A percentile compares a stretch with the other conserved stretches of the same genome.
Conservation (phyloP, 2,888 invertebrate species). For the Ophion costatus region DNA sequence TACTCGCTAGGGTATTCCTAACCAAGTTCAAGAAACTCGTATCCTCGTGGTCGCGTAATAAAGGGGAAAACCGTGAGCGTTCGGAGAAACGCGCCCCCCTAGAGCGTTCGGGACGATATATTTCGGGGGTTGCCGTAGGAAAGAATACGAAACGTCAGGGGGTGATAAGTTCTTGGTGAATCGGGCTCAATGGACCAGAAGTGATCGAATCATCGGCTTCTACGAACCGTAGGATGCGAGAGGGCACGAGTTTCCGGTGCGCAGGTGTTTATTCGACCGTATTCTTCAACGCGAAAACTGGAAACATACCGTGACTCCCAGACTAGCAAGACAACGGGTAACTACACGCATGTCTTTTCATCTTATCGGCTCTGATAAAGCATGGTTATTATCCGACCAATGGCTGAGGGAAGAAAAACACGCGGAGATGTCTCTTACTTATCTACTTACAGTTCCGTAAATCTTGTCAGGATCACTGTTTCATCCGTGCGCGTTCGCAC, state of each 20-base stretch:
- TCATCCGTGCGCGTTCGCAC: slow-evolving; percentile 57
- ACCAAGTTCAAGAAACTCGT: slow-evolving; percentile 19
- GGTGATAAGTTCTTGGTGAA: slow-evolving; percentile 69
- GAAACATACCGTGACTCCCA: slow-evolving; percentile 43
- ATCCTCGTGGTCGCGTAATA: slow-evolving; percentile 21
- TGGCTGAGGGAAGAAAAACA: slow-evolving; percentile 28
- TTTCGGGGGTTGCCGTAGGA: slow-evolving; percentile 69
- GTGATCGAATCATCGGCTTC: slow-evolving; percentile 78
- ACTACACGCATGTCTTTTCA: slow-evolving; percentile 3
- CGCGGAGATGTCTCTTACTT: slow-evolving; percentile 29
- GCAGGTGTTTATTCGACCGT: slow-evolving; percentile 78
- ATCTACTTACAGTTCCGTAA: slow-evolving; percentile 61
- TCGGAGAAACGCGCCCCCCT: slow-evolving; percentile 56
- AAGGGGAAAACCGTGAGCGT: slow-evolving; percentile 2
- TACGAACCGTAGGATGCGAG: slow-evolving; percentile 38
- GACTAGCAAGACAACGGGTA: background rate
- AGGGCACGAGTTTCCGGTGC: slow-evolving; percentile 63
- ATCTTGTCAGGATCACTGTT: slow-evolving; percentile 62
- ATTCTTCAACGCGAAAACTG: slow-evolving; percentile 48
- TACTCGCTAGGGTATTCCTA: background rate
- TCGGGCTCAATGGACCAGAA: slow-evolving; percentile 80
- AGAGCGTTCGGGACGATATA: slow-evolving; percentile 69
- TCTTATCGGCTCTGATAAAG: slow-evolving; percentile 1
- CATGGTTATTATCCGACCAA: slow-evolving; percentile 4
- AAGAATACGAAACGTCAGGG: slow-evolving; percentile 61